Conservation (phyloP, 2,888 invertebrate species). For the Imbricaverruca yamaguchii region DNA sequence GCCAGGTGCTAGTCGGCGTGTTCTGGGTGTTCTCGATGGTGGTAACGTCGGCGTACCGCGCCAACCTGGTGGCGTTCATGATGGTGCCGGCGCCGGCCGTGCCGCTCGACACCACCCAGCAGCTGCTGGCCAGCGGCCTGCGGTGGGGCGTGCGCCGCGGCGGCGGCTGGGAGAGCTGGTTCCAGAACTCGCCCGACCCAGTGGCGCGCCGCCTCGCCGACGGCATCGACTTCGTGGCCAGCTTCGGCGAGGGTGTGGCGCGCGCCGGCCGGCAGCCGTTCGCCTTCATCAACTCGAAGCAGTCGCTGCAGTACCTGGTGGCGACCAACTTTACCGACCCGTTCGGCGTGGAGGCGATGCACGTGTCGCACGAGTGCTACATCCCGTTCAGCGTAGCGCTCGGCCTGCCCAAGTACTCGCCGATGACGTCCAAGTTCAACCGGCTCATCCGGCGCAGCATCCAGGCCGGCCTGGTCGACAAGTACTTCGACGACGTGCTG, state of each 20-base stretch:
- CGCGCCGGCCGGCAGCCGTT: slow-evolving; percentile 28
- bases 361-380: slow-evolving; percentile 31
- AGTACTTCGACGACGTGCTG: background rate
- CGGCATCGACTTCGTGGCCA: slow-evolving; percentile 29
- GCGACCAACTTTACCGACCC: slow-evolving; percentile 31
- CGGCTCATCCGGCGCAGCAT: background rate
- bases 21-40: slow-evolving; percentile 14
- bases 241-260: slow-evolving; percentile 28
- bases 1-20: background rate
- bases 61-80: slow-evolving; percentile 29
- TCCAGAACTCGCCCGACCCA: slow-evolving; percentile 32
- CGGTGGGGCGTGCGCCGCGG: slow-evolving; percentile 31
- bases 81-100: slow-evolving; percentile 28
- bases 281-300: slow-evolving; percentile 33
- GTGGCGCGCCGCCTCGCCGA: slow-evolving; percentile 29
- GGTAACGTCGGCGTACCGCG: slow-evolving; percentile 24
- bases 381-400: slow-evolving; percentile 29
- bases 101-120: slow-evolving; percentile 28
- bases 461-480: background rate
- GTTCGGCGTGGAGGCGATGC: slow-evolving; percentile 28
- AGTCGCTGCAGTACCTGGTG: slow-evolving; percentile 29
- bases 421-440: background rate
- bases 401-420: slow-evolving; percentile 9
- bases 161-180: slow-evolving; percentile 31
- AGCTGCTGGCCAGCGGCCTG: slow-evolving; percentile 30